These are phyloP conservation scores for Aquatica leii DNA, from an alignment of 2,888 invertebrate species.

Conservation along the genomic window DNA sequence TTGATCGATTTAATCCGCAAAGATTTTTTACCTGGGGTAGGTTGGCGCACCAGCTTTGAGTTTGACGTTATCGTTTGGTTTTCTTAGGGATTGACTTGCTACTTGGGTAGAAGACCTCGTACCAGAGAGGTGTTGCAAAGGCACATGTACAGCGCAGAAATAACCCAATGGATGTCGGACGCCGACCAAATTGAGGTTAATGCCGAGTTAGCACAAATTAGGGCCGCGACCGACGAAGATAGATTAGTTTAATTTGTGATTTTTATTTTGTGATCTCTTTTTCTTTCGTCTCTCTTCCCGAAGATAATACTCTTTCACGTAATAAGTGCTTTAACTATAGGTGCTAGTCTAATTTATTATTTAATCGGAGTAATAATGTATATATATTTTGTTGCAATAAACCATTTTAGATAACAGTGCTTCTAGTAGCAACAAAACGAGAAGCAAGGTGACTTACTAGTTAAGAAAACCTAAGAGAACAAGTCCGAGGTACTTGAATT, in stretches of 20 bases:
- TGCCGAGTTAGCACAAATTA: slow-evolving; percentile 23
- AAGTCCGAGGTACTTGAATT: too few species aligned
- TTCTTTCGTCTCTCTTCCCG: too few species aligned
- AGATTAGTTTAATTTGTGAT: slow-evolving; percentile 15
- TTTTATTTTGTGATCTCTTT: slow-evolving; percentile 3
- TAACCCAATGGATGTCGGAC: slow-evolving; percentile 77
- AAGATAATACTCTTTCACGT: slow-evolving; percentile 1
- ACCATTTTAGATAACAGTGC: too few species aligned
- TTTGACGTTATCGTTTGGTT: neutral
- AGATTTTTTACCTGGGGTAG: slow-evolving; percentile 62
- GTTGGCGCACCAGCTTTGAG: neutral
- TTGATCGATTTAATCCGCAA: slow-evolving; percentile 62
- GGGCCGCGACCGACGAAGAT: too few species aligned
- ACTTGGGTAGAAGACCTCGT: slow-evolving; percentile 76
- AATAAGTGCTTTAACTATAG: neutral
- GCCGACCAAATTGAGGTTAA: slow-evolving; percentile 25
- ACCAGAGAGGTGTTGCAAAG: slow-evolving; percentile 79
- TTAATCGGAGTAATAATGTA: neutral
- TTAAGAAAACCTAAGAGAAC: too few species aligned
- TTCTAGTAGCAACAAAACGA: too few species aligned
- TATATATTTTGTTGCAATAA: too few species aligned
- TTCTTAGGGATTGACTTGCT: slow-evolving; percentile 68
- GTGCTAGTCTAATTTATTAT: slow-evolving; percentile 7
- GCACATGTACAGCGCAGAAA: slow-evolving; percentile 79
- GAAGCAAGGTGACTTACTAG: too few species aligned